Conservation (phyloP, 2,888 invertebrate genomes). For the Caenorhabditis afra region DNA sequence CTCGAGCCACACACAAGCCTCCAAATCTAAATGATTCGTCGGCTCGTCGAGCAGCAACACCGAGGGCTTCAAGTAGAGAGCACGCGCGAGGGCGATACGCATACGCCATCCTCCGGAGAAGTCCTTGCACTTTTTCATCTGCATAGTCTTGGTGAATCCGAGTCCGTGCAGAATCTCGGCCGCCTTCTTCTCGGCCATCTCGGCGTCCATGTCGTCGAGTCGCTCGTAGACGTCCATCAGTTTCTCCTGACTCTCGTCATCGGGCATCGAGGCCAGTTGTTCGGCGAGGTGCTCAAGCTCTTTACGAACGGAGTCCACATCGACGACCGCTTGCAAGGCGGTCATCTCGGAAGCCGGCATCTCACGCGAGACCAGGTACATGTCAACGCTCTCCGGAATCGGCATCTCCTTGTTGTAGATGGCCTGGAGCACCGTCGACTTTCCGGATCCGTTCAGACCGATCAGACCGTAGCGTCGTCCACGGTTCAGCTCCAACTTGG, state of each 20-base stretch:
- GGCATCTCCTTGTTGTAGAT: slow-evolving; percentile 94
- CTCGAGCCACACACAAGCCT: slow-evolving; percentile 99
- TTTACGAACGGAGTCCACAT: slow-evolving; percentile 95
- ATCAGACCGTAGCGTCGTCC: slow-evolving; percentile 96
- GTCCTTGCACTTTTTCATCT: slow-evolving; percentile 85
- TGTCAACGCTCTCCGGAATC: slow-evolving; percentile 96
- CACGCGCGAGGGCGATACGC: slow-evolving; percentile 84
- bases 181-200: slow-evolving; percentile 94
- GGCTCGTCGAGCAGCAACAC: slow-evolving; percentile 85
- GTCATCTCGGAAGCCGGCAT: slow-evolving; percentile 98
- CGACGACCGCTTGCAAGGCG: slow-evolving; percentile 94
- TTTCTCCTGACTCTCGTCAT: slow-evolving; percentile 95
- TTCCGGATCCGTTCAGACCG: slow-evolving; percentile 96
- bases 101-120: slow-evolving; percentile 85
- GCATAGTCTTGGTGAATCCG: slow-evolving; percentile 89
- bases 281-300: slow-evolving; percentile 94
- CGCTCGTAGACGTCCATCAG: slow-evolving; percentile 98
- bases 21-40: slow-evolving; percentile 86
- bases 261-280: slow-evolving; percentile 88
- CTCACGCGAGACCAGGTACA: slow-evolving; percentile 91
- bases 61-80: slow-evolving; percentile 84
- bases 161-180: slow-evolving; percentile 96
- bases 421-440: slow-evolving; percentile 93
- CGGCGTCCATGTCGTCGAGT: slow-evolving; percentile 95
- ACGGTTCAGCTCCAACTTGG: slow-evolving; percentile 95